Evolutionary conservation across 2,888 invertebrate genomes (phyloP), one percentile per base, ranked within the genome.

Genomic region (Hydriomena furcata): DNA sequence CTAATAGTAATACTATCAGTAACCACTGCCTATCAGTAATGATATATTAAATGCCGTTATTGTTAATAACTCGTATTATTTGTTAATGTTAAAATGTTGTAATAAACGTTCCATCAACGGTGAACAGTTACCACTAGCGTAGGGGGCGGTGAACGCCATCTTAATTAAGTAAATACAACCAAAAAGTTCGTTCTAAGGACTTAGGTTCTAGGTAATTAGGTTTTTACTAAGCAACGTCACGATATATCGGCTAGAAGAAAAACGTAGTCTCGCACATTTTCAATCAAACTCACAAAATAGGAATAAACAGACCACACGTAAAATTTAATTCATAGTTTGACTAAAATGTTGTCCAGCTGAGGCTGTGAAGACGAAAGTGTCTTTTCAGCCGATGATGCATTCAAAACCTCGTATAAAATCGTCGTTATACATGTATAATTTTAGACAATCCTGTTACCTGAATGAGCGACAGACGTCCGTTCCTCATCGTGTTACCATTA

Each of bases 151-250:
- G 65, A 76, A 73, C 66, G 84, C 83, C 60, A 82, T 69, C 62
- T 56, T 73, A 77, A 75, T 74, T 89, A 87, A 87, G 88, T 82
- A 83, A 84, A 82, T 80, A 82, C 82, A 87, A 89, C 89, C 89
- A 90, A 89, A 90, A 88, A 88, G 89, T 89, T 90, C 89, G 84
- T 85, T 88, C 76, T 88, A 88, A 77, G 89, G 87, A 89, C 89
- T 88, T 84, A 88, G 83, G 87, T 88, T 88, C 80, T 88, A 88
- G 79, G 62, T 77, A 61, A 73, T 68, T 74, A 75, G 69, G 69
- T 68, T 60, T 73, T 73, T 68, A 71, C 69, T 77, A 79, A 75
- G 69, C 66, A 73, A 47, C 49, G 67, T 72, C 69, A 66, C 66
- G 59, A 63, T 68, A 70, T 63, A 63, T 67, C 58, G 64, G 58